These are phyloP conservation scores for Mastomys natalensis DNA, from an alignment of 2,113 vertebrate species.

Conservation along the genomic window DNA sequence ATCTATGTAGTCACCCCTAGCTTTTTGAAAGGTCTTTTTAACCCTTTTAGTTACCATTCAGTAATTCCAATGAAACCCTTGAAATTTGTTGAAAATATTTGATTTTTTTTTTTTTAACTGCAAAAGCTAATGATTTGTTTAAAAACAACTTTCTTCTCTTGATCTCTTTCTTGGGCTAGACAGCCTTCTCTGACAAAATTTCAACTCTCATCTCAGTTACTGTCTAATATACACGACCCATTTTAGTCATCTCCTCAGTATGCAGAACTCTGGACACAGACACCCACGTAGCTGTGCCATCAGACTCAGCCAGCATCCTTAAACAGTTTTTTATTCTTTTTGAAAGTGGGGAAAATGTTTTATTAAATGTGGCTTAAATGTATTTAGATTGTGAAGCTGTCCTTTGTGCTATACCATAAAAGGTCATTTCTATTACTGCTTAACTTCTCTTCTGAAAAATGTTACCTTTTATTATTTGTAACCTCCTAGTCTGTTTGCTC, in stretches of 20 bases:
- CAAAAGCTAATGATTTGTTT: not conserved
- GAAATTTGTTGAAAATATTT: conserved; percentile 17
- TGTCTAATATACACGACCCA: not conserved
- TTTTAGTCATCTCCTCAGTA: not conserved
- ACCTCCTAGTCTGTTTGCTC: not conserved
- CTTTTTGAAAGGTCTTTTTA: not conserved
- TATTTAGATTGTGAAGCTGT: not conserved
- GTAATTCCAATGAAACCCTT: not conserved
- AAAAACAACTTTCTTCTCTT: conserved; percentile 3
- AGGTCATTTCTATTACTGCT: not conserved
- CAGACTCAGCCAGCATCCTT: no score
- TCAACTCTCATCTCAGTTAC: not conserved
- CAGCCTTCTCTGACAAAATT: not conserved
- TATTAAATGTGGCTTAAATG: not conserved
- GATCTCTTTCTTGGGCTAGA: not conserved
- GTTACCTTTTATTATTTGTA: not conserved
- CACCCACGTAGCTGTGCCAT: not conserved
- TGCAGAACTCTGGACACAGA: not conserved
- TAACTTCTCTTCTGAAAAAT: conserved; percentile 2
- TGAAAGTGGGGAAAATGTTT: not conserved
- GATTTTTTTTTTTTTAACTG: conserved; percentile 32
- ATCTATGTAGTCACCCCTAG: not conserved
- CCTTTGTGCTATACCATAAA: not conserved
- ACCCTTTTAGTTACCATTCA: not conserved
- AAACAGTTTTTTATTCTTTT: not conserved